These are phyloP conservation scores for Acrossocheilus fasciatus DNA, from an alignment of 2,797 vertebrate genomes.

Conservation along the genomic window DNA sequence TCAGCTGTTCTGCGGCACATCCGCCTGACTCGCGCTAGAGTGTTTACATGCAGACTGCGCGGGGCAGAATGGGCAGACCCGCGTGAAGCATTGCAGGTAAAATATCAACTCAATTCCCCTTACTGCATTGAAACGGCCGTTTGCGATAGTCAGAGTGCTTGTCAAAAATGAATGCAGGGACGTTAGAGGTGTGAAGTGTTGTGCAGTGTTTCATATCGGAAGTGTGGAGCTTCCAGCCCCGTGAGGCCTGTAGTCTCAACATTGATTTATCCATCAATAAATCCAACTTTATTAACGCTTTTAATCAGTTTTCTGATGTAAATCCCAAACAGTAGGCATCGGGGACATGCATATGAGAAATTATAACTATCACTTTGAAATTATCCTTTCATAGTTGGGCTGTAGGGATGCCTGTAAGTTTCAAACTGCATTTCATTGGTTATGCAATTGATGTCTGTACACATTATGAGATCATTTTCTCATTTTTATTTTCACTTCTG, in stretches of 20 bases:
- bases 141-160: not conserved
- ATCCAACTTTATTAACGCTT: not conserved
- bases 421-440: not conserved
- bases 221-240: slow-evolving; percentile 15
- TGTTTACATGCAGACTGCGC: slow-evolving; percentile 73
- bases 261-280: not conserved
- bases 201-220: slow-evolving; percentile 19
- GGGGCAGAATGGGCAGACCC: slow-evolving; percentile 71
- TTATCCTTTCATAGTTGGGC: too few relatives aligned
- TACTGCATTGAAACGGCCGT: not conserved
- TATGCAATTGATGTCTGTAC: not conserved
- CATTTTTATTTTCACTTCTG: not conserved
- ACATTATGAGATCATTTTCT: not conserved
- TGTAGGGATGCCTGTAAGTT: not conserved
- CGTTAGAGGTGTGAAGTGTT: not conserved
- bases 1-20: slow-evolving; percentile 77
- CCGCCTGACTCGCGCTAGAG: slow-evolving; percentile 77
- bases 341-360: not conserved
- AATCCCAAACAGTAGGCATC: too few relatives aligned
- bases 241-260: slow-evolving; percentile 35
- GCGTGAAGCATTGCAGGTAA: slow-evolving; percentile 72
- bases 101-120: not conserved
- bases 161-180: not conserved
- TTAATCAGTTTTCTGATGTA: not conserved
- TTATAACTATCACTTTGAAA: not conserved